phyloP scores from a whole-genome alignment of 2,113 vertebrate species.

The Aleadryas rufinucha region DNA sequence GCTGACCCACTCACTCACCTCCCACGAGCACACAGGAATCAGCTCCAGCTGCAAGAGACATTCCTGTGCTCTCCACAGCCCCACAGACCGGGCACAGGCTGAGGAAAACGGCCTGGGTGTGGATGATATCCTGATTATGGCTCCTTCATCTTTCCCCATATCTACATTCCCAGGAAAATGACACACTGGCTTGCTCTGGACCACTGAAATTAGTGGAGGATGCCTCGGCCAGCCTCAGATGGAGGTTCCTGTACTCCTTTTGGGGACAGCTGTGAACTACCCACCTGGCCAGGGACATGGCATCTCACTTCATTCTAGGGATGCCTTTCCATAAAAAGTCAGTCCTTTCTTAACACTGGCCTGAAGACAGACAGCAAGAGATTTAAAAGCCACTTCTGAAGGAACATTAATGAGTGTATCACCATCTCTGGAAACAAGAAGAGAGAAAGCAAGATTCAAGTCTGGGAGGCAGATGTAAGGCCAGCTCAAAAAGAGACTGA shows the following conservation, averaged over 20 bases:
- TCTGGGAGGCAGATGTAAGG: not conserved
- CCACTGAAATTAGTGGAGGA: not conserved
- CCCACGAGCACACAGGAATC: not conserved
- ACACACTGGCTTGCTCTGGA: not conserved
- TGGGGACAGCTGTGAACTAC: not conserved
- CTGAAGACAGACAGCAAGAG: not conserved
- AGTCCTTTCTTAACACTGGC: not conserved
- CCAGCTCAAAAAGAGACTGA: not conserved
- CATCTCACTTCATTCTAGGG: not conserved
- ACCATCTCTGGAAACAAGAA: not conserved
- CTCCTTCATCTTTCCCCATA: not conserved
- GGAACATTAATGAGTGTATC: not conserved
- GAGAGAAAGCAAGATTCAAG: not conserved
- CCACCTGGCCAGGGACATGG: not conserved
- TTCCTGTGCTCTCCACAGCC: not conserved
- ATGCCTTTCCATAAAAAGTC: not conserved
- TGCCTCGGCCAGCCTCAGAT: not conserved
- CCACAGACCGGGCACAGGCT: rapidly evolving
- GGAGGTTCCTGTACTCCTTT: not conserved
- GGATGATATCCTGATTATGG: not conserved
- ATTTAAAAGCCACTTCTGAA: not conserved
- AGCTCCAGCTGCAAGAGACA: not conserved
- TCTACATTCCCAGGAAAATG: rapidly evolving
- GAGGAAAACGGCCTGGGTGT: not conserved
- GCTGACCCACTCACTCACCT: not conserved